phyloP scores from a whole-genome alignment of 30 jellyfish, hydroid and myxozoan genomes.

The Pelagia noctiluca region DNA sequence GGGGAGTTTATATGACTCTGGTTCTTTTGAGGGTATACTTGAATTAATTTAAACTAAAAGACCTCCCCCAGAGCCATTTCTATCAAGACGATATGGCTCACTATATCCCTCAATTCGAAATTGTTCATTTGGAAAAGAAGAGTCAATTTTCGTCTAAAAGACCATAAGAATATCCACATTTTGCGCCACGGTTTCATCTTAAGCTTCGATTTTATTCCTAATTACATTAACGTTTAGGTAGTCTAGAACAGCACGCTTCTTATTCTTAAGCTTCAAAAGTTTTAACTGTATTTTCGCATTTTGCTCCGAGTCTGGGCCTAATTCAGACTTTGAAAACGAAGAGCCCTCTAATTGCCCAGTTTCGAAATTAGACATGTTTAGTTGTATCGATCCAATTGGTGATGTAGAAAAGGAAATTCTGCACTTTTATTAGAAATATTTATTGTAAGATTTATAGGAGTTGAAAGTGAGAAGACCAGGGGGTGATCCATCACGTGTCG shows the following conservation, averaged over 20 bases:
- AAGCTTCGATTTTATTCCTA: constrained; percentile 2
- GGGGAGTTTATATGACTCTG: too few species aligned
- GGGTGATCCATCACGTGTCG: too few species aligned
- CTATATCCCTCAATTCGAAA: constrained; percentile 11
- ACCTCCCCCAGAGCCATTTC: background rate
- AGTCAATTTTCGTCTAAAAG: background rate
- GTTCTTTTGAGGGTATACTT: constrained; percentile 25
- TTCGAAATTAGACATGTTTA: background rate
- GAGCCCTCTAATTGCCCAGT: constrained; percentile 3
- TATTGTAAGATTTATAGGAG: too few species aligned
- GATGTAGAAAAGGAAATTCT: background rate
- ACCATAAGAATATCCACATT: background rate
- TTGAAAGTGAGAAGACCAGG: too few species aligned
- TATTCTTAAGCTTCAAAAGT: constrained; percentile 1
- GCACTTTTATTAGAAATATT: constrained; percentile 1
- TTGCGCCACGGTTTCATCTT: constrained; percentile 5
- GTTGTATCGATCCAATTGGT: background rate
- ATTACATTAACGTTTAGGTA: background rate
- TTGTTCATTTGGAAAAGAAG: constrained; percentile 12
- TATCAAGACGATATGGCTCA: constrained; percentile 5
- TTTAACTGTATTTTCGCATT: background rate
- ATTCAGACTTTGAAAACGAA: constrained; percentile 2
- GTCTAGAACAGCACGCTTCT: constrained; percentile 1
- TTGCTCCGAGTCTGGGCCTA: constrained; percentile 10
- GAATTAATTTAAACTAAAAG: background rate